Percentiles rank a stretch among this genome's conserved stretches.
Conservation (phyloP, 2,113 vertebrate genomes). For the Pteronura brasiliensis region DNA sequence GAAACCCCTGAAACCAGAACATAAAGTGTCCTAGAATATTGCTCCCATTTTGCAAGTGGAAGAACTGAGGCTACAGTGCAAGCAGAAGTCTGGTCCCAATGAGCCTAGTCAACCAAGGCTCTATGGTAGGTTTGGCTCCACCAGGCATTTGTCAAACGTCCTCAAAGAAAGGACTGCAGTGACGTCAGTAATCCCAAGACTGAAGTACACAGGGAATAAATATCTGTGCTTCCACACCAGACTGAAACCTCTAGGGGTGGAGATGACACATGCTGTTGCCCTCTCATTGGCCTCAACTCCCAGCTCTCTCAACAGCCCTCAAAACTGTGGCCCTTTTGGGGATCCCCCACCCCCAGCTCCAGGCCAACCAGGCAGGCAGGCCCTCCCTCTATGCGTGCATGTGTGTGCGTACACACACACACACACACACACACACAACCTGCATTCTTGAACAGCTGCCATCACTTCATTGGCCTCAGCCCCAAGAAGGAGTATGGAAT, state of each 20-base stretch:
- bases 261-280: neutral
- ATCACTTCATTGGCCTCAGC: conserved; percentile 64
- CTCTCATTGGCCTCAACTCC: neutral
- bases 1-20: neutral
- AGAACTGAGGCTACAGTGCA: conserved; percentile 7
- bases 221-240: neutral
- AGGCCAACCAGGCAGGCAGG: conserved; percentile 25
- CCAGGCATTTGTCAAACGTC: neutral
- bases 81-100: neutral
- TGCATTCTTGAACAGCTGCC: conserved; percentile 79
- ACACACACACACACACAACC: conserved; percentile 54
- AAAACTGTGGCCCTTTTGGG: conserved; percentile 42
- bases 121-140: neutral
- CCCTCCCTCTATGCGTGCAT: neutral
- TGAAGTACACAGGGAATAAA: neutral
- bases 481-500: conserved; percentile 73
- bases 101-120: neutral
- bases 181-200: neutral
- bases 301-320: conserved; percentile 7
- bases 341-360: neutral
- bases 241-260: neutral
- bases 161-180: neutral
- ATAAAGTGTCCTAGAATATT: neutral
- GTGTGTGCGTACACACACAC: conserved; percentile 8
- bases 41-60: neutral